Conservation (phyloP, 2,113 vertebrate species). For the Machaerirhynchus nigripectus region DNA sequence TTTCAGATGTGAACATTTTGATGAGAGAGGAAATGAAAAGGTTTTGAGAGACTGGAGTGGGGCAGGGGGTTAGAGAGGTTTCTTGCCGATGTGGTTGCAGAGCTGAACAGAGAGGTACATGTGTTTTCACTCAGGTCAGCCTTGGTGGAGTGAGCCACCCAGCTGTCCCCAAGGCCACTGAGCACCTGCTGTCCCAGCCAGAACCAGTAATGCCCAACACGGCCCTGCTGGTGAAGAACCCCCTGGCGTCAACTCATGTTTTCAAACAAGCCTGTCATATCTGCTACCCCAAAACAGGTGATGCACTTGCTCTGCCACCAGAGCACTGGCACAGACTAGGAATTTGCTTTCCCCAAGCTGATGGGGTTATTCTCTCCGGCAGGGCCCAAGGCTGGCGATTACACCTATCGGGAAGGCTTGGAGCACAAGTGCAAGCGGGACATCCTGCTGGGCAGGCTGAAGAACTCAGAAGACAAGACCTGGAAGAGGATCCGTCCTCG, state of each 20-base stretch:
- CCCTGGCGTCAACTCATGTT: constrained; percentile 83
- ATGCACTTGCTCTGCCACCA: neutral
- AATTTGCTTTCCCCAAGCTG: neutral
- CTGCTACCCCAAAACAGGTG: constrained; percentile 95
- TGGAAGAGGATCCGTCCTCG: constrained; percentile 90
- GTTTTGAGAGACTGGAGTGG: neutral
- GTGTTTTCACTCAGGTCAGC: constrained; percentile 32
- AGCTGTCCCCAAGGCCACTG: constrained; percentile 17
- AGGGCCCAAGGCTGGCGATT: constrained; percentile 84
- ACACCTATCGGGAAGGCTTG: constrained; percentile 83
- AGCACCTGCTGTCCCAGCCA: constrained; percentile 45
- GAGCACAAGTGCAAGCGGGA: constrained; percentile 87
- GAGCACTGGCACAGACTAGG: neutral
- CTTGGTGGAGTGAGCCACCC: constrained; percentile 28
- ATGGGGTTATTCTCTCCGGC: neutral
- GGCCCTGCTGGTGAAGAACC: constrained; percentile 89
- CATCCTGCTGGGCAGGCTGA: constrained; percentile 82
- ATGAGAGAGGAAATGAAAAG: neutral
- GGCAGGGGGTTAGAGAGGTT: neutral
- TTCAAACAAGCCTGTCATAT: constrained; percentile 90
- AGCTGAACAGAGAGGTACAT: neutral
- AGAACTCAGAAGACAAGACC: constrained; percentile 76
- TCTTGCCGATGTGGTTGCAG: neutral
- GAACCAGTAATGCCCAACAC: constrained; percentile 75
- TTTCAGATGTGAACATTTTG: neutral